phyloP scores from a whole-genome alignment of 2,797 vertebrate genomes.

The Clarias laeviceps region DNA sequence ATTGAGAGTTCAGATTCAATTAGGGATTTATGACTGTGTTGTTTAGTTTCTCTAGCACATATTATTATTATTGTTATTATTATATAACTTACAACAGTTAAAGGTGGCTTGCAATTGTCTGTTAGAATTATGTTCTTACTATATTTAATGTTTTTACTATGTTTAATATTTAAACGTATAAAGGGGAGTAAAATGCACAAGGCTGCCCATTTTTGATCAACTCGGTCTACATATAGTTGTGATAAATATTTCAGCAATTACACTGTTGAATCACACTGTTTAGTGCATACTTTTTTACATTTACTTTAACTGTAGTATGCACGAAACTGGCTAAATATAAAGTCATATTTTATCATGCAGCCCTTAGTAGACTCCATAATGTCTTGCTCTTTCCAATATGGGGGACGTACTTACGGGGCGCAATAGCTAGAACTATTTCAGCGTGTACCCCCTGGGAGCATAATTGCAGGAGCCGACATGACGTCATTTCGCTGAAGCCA shows the following conservation, averaged over 20 bases:
- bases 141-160: not conserved
- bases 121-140: not conserved
- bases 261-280: not conserved
- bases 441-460: too few relatives aligned
- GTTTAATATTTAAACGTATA: not conserved
- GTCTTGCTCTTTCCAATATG: not conserved
- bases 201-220: not conserved
- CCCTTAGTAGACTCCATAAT: too few relatives aligned
- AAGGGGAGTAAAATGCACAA: not conserved
- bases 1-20: not conserved
- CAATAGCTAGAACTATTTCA: not conserved
- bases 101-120: not conserved
- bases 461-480: too few relatives aligned
- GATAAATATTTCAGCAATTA: not conserved
- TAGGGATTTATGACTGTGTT: not conserved
- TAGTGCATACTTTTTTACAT: not conserved
- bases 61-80: not conserved
- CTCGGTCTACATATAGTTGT: not conserved
- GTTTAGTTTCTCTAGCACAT: not conserved
- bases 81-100: not conserved
- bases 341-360: too few relatives aligned
- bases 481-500: too few relatives aligned
- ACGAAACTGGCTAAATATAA: not conserved
- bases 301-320: not conserved
- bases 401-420: not conserved